A percentile compares a stretch with the other conserved stretches of the same genome.
Evolutionary conservation across 2,888 invertebrate species (phyloP).

Genomic region (Acleris literana): DNA sequence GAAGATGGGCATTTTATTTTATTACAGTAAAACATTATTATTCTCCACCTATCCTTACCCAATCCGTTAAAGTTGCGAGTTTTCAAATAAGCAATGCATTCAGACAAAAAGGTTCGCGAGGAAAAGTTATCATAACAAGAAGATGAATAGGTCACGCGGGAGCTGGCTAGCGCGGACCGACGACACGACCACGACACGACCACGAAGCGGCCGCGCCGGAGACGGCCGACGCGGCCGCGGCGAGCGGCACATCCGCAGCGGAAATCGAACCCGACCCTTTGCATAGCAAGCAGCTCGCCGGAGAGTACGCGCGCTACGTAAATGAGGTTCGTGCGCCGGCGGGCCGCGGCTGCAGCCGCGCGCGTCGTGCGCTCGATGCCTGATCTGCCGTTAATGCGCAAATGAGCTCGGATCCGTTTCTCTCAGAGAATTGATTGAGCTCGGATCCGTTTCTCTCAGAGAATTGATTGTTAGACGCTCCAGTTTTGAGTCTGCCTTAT

Average conservation of each 20-base stretch:
- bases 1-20: too few species aligned
- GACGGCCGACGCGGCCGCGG: constrained; percentile 1
- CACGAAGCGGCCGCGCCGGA: not conserved
- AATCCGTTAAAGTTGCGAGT: too few species aligned
- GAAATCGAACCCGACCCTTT: constrained; percentile 24
- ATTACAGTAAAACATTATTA: too few species aligned
- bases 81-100: not conserved
- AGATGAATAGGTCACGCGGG: constrained; percentile 15
- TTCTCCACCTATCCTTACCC: too few species aligned
- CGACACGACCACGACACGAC: not conserved
- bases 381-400: too few species aligned
- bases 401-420: too few species aligned
- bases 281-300: constrained; percentile 20
- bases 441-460: too few species aligned
- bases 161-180: too few species aligned
- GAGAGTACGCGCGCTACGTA: not conserved
- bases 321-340: constrained; percentile 6
- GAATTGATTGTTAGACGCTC: too few species aligned
- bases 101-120: constrained; percentile 8
- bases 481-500: too few species aligned
- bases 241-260: constrained; percentile 4
- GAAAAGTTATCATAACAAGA: constrained; percentile 14
- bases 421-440: too few species aligned
- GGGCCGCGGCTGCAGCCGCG: not conserved
- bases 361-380: not conserved